Evolutionary conservation across 2,888 invertebrate genomes (phyloP).

Genomic region (Atrina japonica): DNA sequence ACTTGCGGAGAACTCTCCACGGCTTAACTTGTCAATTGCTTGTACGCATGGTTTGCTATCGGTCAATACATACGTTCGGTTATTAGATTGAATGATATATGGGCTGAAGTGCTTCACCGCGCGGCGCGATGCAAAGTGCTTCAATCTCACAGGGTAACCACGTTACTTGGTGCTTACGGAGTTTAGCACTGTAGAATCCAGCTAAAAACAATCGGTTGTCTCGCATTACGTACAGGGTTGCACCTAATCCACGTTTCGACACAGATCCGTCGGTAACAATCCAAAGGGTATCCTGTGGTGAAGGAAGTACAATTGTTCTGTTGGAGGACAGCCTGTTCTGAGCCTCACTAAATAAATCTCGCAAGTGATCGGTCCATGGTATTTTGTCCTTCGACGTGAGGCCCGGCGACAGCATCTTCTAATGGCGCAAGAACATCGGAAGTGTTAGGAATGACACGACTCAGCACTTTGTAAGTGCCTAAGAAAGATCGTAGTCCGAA

Average conservation of each 20-base stretch:
- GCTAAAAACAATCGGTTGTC: constrained; percentile 40
- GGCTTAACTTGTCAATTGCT: constrained; percentile 50
- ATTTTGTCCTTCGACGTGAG: constrained; percentile 37
- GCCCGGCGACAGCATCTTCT: constrained; percentile 35
- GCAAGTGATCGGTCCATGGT: constrained; percentile 37
- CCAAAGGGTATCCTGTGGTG: constrained; percentile 37
- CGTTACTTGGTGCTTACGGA: constrained; percentile 52
- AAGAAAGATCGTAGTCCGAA: constrained; percentile 50
- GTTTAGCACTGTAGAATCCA: constrained; percentile 60
- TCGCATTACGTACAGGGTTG: constrained; percentile 52
- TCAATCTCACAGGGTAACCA: constrained; percentile 61
- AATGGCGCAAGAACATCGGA: constrained; percentile 33
- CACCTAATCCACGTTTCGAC: constrained; percentile 50
- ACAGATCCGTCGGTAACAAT: constrained; percentile 51
- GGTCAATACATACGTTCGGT: constrained; percentile 44
- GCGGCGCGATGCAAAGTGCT: constrained; percentile 51
- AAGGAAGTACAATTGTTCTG: constrained; percentile 42
- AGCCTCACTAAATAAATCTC: constrained; percentile 11
- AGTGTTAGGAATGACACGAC: constrained; percentile 41
- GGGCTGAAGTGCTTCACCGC: constrained; percentile 56
- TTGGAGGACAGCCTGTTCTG: background rate
- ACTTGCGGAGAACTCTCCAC: constrained; percentile 56
- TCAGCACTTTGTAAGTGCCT: constrained; percentile 52
- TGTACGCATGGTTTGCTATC: constrained; percentile 60
- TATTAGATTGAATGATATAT: constrained; percentile 47